Conservation (phyloP, 2,888 invertebrate species). For the Tridacna gigas region DNA sequence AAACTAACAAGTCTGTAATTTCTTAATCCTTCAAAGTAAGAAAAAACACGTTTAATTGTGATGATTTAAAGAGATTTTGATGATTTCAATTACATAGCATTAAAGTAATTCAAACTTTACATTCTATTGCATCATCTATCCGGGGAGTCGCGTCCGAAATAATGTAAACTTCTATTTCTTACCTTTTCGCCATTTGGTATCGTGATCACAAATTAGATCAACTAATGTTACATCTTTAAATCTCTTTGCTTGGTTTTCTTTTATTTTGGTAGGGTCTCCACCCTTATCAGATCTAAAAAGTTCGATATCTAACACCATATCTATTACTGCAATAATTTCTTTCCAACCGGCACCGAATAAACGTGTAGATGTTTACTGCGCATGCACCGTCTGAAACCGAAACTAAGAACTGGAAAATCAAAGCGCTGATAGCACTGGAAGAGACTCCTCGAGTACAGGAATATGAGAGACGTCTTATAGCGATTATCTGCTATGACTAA, state of each 20-base stretch:
- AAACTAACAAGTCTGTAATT: no score
- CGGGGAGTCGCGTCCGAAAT: slow-evolving; percentile 15
- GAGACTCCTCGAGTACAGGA: no score
- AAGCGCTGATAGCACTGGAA: neutral
- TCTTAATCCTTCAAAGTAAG: no score
- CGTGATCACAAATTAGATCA: slow-evolving; percentile 95
- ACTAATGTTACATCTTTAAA: slow-evolving; percentile 97
- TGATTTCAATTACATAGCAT: no score
- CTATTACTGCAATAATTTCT: neutral
- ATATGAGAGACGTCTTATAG: no score
- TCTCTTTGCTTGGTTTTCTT: slow-evolving; percentile 95
- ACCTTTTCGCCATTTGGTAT: slow-evolving; percentile 94
- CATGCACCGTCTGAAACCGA: slow-evolving; percentile 15
- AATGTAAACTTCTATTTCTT: slow-evolving; percentile 56
- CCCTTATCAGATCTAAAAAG: slow-evolving; percentile 98
- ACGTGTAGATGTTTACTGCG: slow-evolving; percentile 15
- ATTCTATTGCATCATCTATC: slow-evolving; percentile 54
- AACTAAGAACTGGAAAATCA: neutral
- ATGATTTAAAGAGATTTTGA: no score
- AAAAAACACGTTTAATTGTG: no score
- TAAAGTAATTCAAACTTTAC: no score
- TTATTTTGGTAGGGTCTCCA: slow-evolving; percentile 94
- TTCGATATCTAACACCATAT: slow-evolving; percentile 97
- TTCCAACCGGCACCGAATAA: slow-evolving; percentile 7
- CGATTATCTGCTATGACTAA: no score